Conservation (phyloP, 2,888 invertebrate genomes). For the Drosophila nigricruria region DNA sequence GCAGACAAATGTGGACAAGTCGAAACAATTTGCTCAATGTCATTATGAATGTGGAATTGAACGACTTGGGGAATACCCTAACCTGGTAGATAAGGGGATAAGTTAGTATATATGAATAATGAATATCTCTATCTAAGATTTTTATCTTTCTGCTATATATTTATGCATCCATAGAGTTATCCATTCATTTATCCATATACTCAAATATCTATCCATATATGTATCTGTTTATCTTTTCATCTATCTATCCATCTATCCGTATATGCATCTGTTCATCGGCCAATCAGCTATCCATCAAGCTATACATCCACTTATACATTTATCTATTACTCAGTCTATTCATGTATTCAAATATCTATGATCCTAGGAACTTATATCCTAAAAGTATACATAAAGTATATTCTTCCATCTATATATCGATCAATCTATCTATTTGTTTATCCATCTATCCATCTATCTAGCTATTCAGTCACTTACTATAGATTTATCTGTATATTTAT, state of each 20-base stretch:
- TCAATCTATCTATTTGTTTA: background rate
- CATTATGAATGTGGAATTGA: background rate
- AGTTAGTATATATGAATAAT: background rate
- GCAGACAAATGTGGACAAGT: constrained; percentile 54
- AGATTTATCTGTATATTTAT: accelerated
- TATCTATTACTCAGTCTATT: background rate
- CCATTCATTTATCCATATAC: too few relatives aligned
- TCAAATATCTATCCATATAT: background rate
- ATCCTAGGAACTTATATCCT: too few relatives aligned
- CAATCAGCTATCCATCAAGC: too few relatives aligned
- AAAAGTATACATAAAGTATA: too few relatives aligned
- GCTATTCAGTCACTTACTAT: too few relatives aligned
- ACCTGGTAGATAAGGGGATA: background rate
- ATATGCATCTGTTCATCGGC: background rate
- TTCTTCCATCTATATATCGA: too few relatives aligned
- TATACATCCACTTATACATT: background rate
- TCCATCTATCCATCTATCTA: background rate
- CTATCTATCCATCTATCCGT: background rate
- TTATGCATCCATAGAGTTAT: background rate
- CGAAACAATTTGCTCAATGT: constrained; percentile 35
- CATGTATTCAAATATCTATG: background rate
- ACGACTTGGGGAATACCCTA: constrained; percentile 19
- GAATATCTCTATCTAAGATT: background rate
- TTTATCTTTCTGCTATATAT: background rate
- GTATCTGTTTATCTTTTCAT: background rate